Evolutionary conservation across 2,888 invertebrate genomes (phyloP).

Genomic region (Eristalinus sepulchralis): DNA sequence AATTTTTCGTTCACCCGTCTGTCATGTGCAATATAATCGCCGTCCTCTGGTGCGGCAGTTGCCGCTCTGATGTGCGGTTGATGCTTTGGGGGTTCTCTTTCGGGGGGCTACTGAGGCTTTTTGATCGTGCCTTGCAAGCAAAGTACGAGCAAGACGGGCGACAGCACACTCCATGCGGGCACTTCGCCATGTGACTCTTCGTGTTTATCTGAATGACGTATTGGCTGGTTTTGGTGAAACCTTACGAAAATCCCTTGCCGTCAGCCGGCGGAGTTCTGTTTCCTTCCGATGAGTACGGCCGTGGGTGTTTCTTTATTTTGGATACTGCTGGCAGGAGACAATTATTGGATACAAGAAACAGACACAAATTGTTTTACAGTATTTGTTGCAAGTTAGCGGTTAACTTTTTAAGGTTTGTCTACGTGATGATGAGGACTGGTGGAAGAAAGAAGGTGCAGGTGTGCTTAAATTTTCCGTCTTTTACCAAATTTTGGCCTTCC

Average conservation of each 20-base stretch:
- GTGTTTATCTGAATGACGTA: constrained; percentile 77
- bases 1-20: constrained; percentile 61
- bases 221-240: constrained; percentile 78
- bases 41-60: constrained; percentile 3
- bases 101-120: constrained; percentile 38
- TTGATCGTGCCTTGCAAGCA: constrained; percentile 46
- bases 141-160: background rate
- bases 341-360: background rate
- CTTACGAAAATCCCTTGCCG: constrained; percentile 77
- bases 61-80: constrained; percentile 29
- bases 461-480: too few relatives aligned
- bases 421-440: background rate
- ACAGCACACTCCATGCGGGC: constrained; percentile 3
- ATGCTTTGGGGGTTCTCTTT: constrained; percentile 34
- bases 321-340: background rate
- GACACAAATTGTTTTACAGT: background rate
- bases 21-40: constrained; percentile 59
- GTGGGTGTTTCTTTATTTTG: background rate
- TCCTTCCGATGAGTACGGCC: constrained; percentile 24
- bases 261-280: constrained; percentile 74
- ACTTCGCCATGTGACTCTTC: constrained; percentile 26
- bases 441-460: too few relatives aligned
- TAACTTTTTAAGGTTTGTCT: background rate
- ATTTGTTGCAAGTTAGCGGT: background rate
- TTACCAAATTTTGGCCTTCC: too few relatives aligned